Conservation (phyloP, 2,113 vertebrate species). For the Callipepla squamata region DNA sequence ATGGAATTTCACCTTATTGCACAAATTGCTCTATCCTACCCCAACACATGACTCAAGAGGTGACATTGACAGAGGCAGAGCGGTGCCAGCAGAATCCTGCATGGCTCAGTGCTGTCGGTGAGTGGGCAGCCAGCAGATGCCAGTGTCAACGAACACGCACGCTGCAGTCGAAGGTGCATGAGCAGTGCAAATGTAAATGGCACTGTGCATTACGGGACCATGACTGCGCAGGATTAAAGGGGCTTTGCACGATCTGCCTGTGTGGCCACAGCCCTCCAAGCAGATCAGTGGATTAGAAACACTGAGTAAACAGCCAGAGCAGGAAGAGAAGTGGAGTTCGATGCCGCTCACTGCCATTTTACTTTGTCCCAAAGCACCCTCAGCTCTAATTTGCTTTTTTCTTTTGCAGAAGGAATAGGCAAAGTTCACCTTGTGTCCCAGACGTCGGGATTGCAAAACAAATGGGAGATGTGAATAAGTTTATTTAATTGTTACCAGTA, state of each 20-base stretch:
- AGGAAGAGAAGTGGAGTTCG: background rate
- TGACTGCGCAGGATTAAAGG: background rate
- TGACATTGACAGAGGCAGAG: fast-evolving
- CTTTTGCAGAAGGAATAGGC: background rate
- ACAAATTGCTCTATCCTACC: background rate
- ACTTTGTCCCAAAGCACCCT: background rate
- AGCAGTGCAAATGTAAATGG: background rate
- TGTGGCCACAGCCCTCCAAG: background rate
- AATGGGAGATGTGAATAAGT: constrained; percentile 24
- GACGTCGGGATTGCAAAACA: background rate
- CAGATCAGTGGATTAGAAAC: background rate
- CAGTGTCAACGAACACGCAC: fast-evolving
- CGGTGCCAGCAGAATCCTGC: fast-evolving
- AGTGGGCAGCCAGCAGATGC: background rate
- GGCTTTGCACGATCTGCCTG: background rate
- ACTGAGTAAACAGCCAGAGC: background rate
- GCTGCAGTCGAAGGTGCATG: background rate
- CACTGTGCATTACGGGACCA: background rate
- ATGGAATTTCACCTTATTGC: too few relatives aligned
- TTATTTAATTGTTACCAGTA: constrained; percentile 31
- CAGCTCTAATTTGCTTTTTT: background rate
- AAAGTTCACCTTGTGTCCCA: constrained; percentile 5
- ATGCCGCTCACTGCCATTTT: background rate
- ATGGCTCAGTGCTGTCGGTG: fast-evolving
- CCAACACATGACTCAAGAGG: fast-evolving